phyloP scores from a whole-genome alignment of 2,888 invertebrate species.

The Anthophora plumipes region DNA sequence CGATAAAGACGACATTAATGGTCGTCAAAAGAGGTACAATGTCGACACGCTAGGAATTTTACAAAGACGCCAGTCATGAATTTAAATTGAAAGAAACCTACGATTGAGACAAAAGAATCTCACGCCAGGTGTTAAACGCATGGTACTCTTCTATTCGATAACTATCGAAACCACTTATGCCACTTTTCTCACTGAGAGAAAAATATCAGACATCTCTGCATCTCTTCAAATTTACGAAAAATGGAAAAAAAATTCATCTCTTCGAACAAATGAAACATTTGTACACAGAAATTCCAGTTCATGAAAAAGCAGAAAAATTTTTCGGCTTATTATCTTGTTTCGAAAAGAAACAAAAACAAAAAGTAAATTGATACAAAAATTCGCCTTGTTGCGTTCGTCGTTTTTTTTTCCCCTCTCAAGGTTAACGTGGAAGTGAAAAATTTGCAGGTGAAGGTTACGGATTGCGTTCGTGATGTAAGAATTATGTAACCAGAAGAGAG shows the following conservation, averaged over 20 bases:
- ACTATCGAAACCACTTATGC: too few species aligned
- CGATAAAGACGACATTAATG: neutral
- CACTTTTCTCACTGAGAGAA: too few species aligned
- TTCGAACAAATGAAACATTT: neutral
- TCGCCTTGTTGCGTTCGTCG: neutral
- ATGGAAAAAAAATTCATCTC: neutral
- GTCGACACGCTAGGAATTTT: constrained; percentile 6
- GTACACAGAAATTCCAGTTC: neutral
- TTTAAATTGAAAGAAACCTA: constrained; percentile 13
- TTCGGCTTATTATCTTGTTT: neutral
- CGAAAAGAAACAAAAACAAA: too few species aligned
- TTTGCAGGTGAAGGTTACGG: neutral
- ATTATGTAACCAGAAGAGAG: neutral
- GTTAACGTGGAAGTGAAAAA: neutral
- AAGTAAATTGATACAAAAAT: neutral
- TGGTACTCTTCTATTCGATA: neutral
- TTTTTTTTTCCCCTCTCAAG: constrained; percentile 1
- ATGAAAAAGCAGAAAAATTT: neutral
- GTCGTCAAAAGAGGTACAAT: neutral
- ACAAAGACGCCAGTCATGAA: constrained; percentile 11
- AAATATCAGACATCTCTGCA: too few species aligned
- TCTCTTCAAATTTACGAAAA: neutral
- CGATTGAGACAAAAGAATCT: neutral
- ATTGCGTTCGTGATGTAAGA: neutral
- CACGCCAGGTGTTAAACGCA: neutral